These are phyloP conservation scores for Intellagama lesueurii DNA, from an alignment of 2,797 vertebrate species.

Conservation along the genomic window DNA sequence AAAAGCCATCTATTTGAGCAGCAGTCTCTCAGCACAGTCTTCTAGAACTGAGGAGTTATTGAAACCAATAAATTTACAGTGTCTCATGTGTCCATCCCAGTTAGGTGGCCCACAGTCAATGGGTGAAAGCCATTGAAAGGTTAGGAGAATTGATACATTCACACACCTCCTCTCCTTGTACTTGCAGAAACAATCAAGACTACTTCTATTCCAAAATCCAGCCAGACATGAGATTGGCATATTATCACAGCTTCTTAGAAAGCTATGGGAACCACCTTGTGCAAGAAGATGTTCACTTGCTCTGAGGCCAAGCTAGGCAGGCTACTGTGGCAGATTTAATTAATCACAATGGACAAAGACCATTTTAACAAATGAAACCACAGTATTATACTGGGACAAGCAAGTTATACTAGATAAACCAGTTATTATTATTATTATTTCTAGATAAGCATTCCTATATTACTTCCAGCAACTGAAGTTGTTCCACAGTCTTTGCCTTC, in stretches of 20 bases:
- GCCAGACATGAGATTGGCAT: background rate
- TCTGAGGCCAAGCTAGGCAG: background rate
- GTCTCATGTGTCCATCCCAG: background rate
- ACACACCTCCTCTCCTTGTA: too few relatives aligned
- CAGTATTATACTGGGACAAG: too few relatives aligned
- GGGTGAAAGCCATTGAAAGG: background rate
- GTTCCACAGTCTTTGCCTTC: too few relatives aligned
- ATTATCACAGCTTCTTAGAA: background rate
- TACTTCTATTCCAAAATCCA: background rate
- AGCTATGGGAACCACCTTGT: background rate
- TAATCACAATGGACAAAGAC: background rate
- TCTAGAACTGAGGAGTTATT: background rate
- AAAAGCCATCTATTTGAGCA: background rate
- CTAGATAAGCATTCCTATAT: too few relatives aligned
- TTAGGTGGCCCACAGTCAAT: background rate
- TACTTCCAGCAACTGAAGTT: too few relatives aligned
- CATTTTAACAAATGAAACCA: too few relatives aligned
- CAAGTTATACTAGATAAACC: too few relatives aligned
- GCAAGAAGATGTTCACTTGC: background rate
- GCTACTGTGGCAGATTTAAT: background rate
- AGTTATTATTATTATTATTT: too few relatives aligned
- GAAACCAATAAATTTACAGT: background rate
- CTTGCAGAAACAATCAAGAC: background rate
- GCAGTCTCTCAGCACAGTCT: background rate
- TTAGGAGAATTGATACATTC: background rate